Conservation (phyloP, 2,113 vertebrate genomes). For the Cygnus atratus region DNA sequence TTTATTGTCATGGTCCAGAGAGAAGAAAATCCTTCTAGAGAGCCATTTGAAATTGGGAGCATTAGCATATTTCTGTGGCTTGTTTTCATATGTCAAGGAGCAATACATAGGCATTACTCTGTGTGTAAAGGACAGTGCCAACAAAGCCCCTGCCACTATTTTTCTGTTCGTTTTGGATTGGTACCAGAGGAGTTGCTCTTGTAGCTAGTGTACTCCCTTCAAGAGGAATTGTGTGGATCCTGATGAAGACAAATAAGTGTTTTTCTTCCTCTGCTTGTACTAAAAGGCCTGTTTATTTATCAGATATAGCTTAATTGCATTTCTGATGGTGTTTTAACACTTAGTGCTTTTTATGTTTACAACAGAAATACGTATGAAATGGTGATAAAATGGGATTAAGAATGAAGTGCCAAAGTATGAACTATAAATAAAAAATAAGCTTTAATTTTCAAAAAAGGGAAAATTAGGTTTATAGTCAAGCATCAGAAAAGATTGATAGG, state of each 20-base stretch:
- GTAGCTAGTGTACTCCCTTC: not conserved
- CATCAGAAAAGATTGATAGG: not conserved
- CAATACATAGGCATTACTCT: not conserved
- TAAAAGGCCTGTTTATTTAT: not conserved
- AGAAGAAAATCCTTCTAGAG: not conserved
- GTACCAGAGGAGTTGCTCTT: not conserved
- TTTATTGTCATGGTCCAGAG: not conserved
- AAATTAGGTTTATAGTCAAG: not conserved
- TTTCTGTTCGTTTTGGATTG: not conserved
- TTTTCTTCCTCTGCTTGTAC: not conserved
- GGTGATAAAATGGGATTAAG: not conserved
- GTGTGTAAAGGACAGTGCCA: not conserved
- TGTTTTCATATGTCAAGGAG: rapidly evolving
- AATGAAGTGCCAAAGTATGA: not conserved
- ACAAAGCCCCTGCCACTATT: not conserved
- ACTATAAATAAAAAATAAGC: not conserved
- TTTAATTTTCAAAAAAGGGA: not conserved
- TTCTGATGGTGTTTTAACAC: not conserved
- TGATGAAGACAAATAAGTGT: not conserved
- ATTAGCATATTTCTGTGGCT: rapidly evolving
- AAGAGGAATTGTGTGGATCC: not conserved
- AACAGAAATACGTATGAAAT: not conserved
- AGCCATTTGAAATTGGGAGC: not conserved
- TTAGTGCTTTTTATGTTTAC: not conserved
- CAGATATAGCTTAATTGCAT: not conserved